Base-by-base conservation (phyloP, 2,888 invertebrate genomes). In the Incurvaria masculella region DNA sequence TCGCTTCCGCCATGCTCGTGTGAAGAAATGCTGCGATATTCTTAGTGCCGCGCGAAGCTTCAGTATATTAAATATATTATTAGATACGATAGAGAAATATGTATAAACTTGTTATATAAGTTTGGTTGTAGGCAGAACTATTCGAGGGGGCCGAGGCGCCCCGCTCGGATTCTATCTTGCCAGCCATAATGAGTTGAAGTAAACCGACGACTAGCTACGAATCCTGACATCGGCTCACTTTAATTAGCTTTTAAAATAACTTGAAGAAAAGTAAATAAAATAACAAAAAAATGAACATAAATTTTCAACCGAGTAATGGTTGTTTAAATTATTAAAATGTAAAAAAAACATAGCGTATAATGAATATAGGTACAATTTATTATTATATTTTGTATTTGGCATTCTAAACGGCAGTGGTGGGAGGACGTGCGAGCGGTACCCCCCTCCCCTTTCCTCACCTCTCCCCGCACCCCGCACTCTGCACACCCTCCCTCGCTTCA, bases 301-400 rank as follows among this genome's bases (percentile, higher is more conserved):
- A 76, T 73, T 75, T 69, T 72, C 78, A 74, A 76, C 78, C 78
- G 72, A 75, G 68, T 72, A 72, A 72, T 78, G 76, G 78, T 78
- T 76, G 76, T 76, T 78, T 78, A 78, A 78, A 78, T 78, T 78
- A 78, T 78, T 78, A 78, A 78, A 76, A 78, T 75, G 74, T 76
- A 76, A 78, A 78, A 78, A 78, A 78, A 76, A 75, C 71, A 52
- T 76, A 76, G 78, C 68, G 64, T 76, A 74, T 76, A 76, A 74
- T 75, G 72, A 73, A 75, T 75, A 75, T 76, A 76, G 76, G 78
- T 78, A 78, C 78, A 78, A 78, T 76, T 76, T 78, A 76, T 76
- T 66, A 75, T 72, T 73, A 72, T 78, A 75, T 76, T 75, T 76
- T 75, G 71, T 68, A 72, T 75, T 73, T 69, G 75, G 72, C 72